Percentiles rank a stretch among this genome's conserved stretches.
Conservation (phyloP, 2,113 vertebrate species). For the Hyaena hyaena region DNA sequence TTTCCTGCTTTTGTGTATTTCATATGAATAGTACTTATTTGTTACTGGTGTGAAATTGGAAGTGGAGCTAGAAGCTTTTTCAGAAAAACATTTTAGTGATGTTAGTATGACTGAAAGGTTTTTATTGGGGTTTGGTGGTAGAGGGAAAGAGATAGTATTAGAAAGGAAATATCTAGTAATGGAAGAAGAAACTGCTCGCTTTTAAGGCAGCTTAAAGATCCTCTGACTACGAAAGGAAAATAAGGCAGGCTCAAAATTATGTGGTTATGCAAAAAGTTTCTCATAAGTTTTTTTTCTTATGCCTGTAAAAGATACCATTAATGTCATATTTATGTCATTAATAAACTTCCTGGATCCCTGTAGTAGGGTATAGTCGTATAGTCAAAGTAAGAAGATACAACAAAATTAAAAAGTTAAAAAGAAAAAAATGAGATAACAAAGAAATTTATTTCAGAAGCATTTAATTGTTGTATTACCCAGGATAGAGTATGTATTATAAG, state of each 20-base stretch:
- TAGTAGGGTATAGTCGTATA: background rate
- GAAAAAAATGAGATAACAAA: background rate
- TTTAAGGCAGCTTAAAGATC: background rate
- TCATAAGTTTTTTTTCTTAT: conserved; percentile 27
- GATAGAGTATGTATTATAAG: conserved; percentile 5
- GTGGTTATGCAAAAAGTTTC: background rate
- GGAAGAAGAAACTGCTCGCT: background rate
- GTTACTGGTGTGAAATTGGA: background rate
- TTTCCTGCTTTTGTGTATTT: conserved; percentile 47
- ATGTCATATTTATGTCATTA: conserved; percentile 32
- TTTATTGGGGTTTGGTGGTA: background rate
- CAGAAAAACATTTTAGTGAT: background rate
- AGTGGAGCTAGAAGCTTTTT: background rate
- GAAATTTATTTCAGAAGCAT: conserved; percentile 34
- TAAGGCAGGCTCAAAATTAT: background rate
- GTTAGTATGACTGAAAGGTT: background rate
- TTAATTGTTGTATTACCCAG: conserved; percentile 9
- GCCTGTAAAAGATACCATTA: conserved; percentile 1
- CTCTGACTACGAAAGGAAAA: background rate
- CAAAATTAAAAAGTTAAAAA: too few relatives aligned
- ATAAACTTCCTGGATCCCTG: background rate
- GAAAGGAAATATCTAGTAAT: background rate
- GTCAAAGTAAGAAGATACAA: background rate
- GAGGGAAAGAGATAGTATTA: background rate
- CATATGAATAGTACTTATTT: background rate